Evolutionary conservation across 2,113 vertebrate species (phyloP).

Genomic region (Zootoca vivipara): DNA sequence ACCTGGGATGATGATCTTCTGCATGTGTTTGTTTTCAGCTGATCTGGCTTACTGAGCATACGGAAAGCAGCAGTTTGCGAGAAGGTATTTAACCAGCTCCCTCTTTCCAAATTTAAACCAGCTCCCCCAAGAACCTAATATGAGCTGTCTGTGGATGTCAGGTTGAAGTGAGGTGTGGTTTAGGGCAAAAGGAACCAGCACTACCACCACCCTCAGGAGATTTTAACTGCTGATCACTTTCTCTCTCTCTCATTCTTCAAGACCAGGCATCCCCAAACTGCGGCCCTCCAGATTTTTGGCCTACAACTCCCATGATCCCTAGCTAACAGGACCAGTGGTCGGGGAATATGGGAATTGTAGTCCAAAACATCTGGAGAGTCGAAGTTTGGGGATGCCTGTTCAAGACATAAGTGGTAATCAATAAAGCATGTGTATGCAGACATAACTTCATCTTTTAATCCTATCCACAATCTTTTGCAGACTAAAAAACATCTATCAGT

Average conservation of each 20-base stretch:
- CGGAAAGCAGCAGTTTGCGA: background rate
- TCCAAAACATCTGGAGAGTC: too few relatives aligned
- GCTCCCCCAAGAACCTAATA: background rate
- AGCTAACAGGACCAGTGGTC: too few relatives aligned
- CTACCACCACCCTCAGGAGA: background rate
- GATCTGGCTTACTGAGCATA: too few relatives aligned
- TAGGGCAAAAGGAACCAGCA: background rate
- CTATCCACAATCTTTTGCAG: background rate
- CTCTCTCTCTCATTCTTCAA: background rate
- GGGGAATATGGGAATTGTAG: too few relatives aligned
- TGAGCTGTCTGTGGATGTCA: background rate
- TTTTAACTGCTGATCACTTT: background rate
- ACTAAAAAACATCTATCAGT: background rate
- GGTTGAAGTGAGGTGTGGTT: background rate
- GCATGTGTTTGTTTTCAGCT: background rate
- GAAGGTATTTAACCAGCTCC: too few relatives aligned
- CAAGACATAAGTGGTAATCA: background rate
- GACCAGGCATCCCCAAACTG: too few relatives aligned
- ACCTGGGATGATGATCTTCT: background rate
- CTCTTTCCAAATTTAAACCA: background rate
- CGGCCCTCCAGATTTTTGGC: too few relatives aligned
- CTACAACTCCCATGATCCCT: too few relatives aligned
- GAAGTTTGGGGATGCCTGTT: too few relatives aligned
- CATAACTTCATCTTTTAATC: background rate
- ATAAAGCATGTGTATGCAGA: background rate